Base-by-base conservation (phyloP, 2,113 vertebrate genomes). In the Chitala chitala region DNA sequence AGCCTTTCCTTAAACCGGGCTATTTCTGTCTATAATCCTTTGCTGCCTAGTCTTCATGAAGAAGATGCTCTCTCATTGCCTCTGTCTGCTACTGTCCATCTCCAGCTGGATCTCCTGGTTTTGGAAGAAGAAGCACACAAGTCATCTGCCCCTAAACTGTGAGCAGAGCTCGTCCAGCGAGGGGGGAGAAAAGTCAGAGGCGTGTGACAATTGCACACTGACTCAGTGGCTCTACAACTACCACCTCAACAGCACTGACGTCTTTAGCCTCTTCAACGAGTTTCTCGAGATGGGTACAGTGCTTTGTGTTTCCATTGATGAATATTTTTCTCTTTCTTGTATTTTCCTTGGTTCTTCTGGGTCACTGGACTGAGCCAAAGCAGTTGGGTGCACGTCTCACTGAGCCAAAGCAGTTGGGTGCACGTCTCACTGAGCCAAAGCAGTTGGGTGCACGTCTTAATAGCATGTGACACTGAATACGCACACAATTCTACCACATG, bases 281-380 rank as follows among this genome's bases (percentile, higher is more conserved):
- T 98, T 92, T 84, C 75, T 98, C 87, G 96, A 98, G 82, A 98
- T 98, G 90, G 93, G 96, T 98, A 81, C n/a, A n/a, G n/a, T n/a
- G n/a, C n/a, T n/a, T n/a, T n/a, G n/a, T n/a, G n/a, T n/a, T n/a
- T n/a, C n/a, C n/a, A n/a, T n/a, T n/a, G n/a, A n/a, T n/a, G n/a
- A 33, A 61, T 63, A 2, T 31, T 38, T 10, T 63, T 31, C 24
- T 26, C 8, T 38, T 63, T 38, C 13, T n/a, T 63, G 31, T 17
- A 8, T 31, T 63, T 24, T 26, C 5, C 55, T 5, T 26, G 55
- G 22, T n/a, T n/a, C n/a, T n/a, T n/a, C n/a, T n/a, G n/a, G n/a
- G n/a, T n/a, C n/a, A n/a, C n/a, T n/a, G n/a, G n/a, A n/a, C n/a
- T n/a, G n/a, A n/a, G n/a, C n/a, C n/a, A n/a, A n/a, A n/a, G n/a